Evolutionary conservation across 2,113 vertebrate species (phyloP), one percentile per base, ranked within the genome.

Genomic region (Stegostoma tigrinum): DNA sequence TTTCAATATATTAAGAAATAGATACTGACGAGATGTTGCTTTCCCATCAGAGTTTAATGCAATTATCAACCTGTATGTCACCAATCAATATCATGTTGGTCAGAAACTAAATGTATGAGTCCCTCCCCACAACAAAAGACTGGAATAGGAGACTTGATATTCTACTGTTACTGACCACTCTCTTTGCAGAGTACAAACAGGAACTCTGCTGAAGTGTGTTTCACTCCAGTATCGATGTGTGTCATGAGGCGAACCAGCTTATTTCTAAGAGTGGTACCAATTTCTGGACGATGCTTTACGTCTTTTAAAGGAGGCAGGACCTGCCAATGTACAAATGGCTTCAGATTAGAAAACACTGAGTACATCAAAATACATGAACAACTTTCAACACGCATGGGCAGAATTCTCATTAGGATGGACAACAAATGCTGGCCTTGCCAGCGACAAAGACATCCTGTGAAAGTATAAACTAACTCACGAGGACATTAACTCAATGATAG

Each of bases 151-250:
- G n/a, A n/a, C n/a, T 4, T 19, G 15, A 3, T 1, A 27, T 34
- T 45, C 2, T n/a, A 67, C 38, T 27, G 1, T 27, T 12, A 61
- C 97, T 97, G 97, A 99, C 99, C 99, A 96, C 98, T 98, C 96
- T 99, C 99, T 97, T 99, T 99, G 97, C 99, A 99, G 96, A 99
- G 98, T 78, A 99, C 99, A 68, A 99, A 99, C 91, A 99, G 98
- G 96, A 99, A 99, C 97, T 99, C 99, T 86, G 98, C 99, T 95
- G 99, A 98, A 52, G 98, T 98, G 96, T 99, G 98, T 97, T 99
- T 99, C 96, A 99, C 99, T 30, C 98, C 99, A 96, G 99, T 95
- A 96, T 99, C 99, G 15, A 99, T 98, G 0, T 99, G 98, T 6
- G 99, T 99, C 99, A 99, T 99, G 52, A 99, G 98, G 91, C 99